A percentile compares a stretch with the other conserved stretches of the same genome.
phyloP scores from a whole-genome alignment of 2,113 vertebrate species.

The Cavia porcellus region DNA sequence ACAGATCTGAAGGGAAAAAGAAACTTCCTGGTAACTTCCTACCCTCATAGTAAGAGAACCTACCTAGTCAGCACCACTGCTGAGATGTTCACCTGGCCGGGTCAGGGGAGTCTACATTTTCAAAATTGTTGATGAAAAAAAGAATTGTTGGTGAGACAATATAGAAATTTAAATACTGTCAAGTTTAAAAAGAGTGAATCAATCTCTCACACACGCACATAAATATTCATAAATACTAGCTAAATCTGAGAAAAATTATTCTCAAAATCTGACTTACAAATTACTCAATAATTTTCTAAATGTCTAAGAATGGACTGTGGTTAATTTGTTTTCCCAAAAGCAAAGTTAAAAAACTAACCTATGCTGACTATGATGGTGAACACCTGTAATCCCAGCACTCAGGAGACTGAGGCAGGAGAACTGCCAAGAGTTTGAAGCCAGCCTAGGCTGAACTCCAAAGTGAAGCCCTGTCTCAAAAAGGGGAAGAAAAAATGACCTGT shows the following conservation, averaged over 20 bases:
- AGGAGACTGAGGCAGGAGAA: no score
- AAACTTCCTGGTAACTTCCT: not conserved
- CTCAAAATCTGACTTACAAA: conserved; percentile 27
- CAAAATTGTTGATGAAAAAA: not conserved
- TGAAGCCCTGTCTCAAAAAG: no score
- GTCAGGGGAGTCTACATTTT: not conserved
- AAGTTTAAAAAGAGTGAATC: no score
- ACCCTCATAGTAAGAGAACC: not conserved
- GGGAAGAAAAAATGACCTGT: no score
- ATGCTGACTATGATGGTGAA: no score
- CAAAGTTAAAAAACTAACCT: conserved; percentile 3
- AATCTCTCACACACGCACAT: not conserved
- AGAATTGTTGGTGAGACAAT: no score
- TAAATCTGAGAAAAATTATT: not conserved
- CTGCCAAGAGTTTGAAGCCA: no score
- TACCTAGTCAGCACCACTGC: not conserved
- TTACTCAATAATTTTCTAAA: not conserved
- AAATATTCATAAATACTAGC: not conserved
- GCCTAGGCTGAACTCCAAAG: no score
- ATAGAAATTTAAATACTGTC: not conserved
- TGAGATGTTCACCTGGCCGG: not conserved
- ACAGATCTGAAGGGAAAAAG: not conserved
- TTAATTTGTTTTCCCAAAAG: conserved; percentile 7
- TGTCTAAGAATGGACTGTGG: not conserved
- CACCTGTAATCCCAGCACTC: no score